A percentile compares a stretch with the other conserved stretches of the same genome.
Evolutionary conservation across 2,797 vertebrate species (phyloP).

Genomic region (Loris lydekkerianus): DNA sequence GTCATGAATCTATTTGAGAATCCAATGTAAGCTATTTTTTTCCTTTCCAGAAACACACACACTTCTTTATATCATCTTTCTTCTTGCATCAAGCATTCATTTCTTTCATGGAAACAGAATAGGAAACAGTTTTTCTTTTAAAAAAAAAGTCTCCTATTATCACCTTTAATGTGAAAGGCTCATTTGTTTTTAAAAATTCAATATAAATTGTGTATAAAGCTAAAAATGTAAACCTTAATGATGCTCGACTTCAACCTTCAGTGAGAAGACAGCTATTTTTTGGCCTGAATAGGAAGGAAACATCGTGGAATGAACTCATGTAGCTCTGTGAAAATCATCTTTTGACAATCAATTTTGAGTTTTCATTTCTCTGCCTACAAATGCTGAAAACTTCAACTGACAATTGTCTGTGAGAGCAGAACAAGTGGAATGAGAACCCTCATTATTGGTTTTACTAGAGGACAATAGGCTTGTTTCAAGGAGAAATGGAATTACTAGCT

Average conservation of each 20-base stretch:
- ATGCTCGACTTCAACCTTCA: constrained; percentile 43
- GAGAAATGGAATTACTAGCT: background rate
- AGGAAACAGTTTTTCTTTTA: constrained; percentile 8
- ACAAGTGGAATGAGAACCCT: background rate
- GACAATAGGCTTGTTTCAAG: background rate
- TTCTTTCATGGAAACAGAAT: constrained; percentile 33
- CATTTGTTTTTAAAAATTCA: constrained; percentile 27
- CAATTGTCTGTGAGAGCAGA: background rate
- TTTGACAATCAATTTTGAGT: constrained; percentile 40
- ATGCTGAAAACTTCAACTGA: background rate
- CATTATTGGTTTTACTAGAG: background rate
- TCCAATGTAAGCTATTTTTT: constrained; percentile 43
- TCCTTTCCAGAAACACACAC: background rate
- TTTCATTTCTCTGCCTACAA: constrained; percentile 1
- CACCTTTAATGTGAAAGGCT: constrained; percentile 36
- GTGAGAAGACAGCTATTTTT: background rate
- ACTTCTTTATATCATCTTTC: background rate
- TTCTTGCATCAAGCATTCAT: background rate
- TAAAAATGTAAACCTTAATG: constrained; percentile 46
- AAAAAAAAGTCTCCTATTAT: background rate
- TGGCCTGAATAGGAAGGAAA: background rate
- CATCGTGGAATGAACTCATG: background rate
- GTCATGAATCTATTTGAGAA: constrained; percentile 50
- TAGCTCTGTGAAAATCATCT: constrained; percentile 3
- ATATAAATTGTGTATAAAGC: constrained; percentile 24